Evolutionary conservation across 2,113 vertebrate species (phyloP).

Genomic region (human (Homo sapiens)): GRCh38 chr13:96768001-96768500

Average conservation of each 20-base stretch:
- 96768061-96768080: neutral
- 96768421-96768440: conserved; percentile 61
- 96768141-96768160: conserved; percentile 2
- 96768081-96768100: neutral
- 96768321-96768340: conserved; percentile 36
- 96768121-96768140: neutral
- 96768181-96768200: conserved; percentile 24
- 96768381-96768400: neutral
- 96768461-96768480: conserved; percentile 51
- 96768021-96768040: neutral
- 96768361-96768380: neutral
- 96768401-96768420: conserved; percentile 19
- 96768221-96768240: neutral
- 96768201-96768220: neutral
- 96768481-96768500: conserved; percentile 58
- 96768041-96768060: neutral
- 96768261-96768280: conserved; percentile 7
- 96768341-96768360: conserved; percentile 63
- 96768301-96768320: neutral
- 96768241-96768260: neutral
- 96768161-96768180: neutral
- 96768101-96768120: neutral
- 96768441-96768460: neutral
- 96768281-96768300: neutral
- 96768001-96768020: neutral